Evolutionary conservation across 2,888 invertebrate genomes (phyloP).

Genomic region (Pycnomerus fuliginosus): DNA sequence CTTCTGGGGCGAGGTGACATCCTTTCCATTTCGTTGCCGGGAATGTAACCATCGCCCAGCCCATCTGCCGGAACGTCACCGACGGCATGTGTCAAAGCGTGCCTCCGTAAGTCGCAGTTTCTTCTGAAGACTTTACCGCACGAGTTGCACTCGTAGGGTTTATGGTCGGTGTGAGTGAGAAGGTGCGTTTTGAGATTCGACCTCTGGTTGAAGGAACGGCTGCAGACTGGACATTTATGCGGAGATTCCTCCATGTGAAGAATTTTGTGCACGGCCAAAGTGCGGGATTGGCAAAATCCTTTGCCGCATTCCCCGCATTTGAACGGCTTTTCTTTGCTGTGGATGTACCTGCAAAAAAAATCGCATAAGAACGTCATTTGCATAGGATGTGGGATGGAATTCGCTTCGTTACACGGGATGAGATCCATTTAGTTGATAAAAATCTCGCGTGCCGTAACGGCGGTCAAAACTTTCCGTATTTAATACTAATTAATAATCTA

Average conservation of each 20-base stretch:
- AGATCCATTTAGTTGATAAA: slow-evolving; percentile 14
- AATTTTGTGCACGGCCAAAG: slow-evolving; percentile 94
- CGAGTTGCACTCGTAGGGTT: slow-evolving; percentile 76
- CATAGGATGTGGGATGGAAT: slow-evolving; percentile 20
- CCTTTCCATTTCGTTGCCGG: slow-evolving; percentile 48
- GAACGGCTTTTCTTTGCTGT: slow-evolving; percentile 98
- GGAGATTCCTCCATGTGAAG: slow-evolving; percentile 94
- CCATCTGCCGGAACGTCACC: slow-evolving; percentile 79
- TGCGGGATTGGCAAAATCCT: slow-evolving; percentile 96
- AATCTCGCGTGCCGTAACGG: slow-evolving; percentile 14
- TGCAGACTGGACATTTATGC: slow-evolving; percentile 91
- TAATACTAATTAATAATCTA: too few relatives aligned
- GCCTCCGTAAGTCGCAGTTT: slow-evolving; percentile 87
- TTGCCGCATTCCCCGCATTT: slow-evolving; percentile 96
- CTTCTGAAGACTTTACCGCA: slow-evolving; percentile 90
- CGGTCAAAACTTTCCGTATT: too few relatives aligned
- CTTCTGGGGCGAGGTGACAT: slow-evolving; percentile 46
- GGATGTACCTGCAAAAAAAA: slow-evolving; percentile 77
- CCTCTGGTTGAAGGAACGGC: slow-evolving; percentile 88
- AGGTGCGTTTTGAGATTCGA: slow-evolving; percentile 91
- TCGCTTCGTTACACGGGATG: slow-evolving; percentile 10
- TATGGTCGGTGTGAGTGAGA: slow-evolving; percentile 88
- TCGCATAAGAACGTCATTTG: slow-evolving; percentile 12
- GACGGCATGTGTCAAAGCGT: slow-evolving; percentile 87
- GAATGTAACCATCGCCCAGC: slow-evolving; percentile 45